Conservation (phyloP, 2,888 invertebrate genomes). For the Stenichneumon culpator region DNA sequence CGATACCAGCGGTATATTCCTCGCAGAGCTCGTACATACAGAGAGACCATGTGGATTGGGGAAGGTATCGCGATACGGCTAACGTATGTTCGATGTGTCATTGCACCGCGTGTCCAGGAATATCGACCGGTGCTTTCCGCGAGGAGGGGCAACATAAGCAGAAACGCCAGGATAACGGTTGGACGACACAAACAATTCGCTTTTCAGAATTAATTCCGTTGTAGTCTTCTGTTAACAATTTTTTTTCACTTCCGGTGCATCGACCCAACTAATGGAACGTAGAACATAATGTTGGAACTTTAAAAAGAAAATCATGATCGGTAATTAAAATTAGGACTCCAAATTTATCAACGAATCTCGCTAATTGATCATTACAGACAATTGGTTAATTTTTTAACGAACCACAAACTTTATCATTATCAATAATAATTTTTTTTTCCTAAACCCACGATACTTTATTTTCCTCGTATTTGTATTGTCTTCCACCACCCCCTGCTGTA, state of each 20-base stretch:
- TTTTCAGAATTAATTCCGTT: constrained; percentile 18
- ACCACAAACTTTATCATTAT: not conserved
- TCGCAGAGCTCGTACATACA: not conserved
- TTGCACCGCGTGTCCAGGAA: constrained; percentile 71
- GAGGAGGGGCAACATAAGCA: constrained; percentile 5
- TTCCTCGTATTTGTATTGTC: not conserved
- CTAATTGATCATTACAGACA: not conserved
- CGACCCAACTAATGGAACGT: not conserved
- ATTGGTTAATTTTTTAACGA: not conserved
- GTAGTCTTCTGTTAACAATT: not conserved
- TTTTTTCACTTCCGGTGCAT: not conserved
- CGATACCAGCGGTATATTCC: not conserved
- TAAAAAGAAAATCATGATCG: not conserved
- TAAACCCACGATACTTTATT: not conserved
- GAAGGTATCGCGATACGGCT: constrained; percentile 5
- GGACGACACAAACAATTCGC: constrained; percentile 24
- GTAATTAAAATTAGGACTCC: not conserved
- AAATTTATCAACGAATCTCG: not conserved
- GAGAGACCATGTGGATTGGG: not conserved
- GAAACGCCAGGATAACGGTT: constrained; percentile 37
- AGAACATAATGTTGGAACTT: not conserved
- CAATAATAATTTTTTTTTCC: not conserved
- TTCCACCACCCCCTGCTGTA: not conserved
- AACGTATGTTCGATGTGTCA: constrained; percentile 74
- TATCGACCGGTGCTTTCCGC: constrained; percentile 68